Percentiles rank a stretch among this genome's conserved stretches.
Evolutionary conservation across 2,888 invertebrate species (phyloP).

Genomic region (Alloplasta piceator): DNA sequence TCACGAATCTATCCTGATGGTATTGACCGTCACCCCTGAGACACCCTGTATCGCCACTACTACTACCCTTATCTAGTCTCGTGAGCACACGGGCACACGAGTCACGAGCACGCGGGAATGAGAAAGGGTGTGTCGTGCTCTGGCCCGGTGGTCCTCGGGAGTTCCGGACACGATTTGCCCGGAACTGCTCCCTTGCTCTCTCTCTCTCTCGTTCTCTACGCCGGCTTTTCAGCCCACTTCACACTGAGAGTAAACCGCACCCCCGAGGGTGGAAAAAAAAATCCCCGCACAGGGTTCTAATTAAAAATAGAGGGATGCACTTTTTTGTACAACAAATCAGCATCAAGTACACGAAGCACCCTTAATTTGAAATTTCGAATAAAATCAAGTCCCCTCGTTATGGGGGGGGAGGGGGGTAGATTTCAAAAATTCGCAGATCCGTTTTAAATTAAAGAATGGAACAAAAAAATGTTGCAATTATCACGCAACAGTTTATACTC

Average conservation of each 20-base stretch:
- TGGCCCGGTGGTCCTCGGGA: constrained; percentile 21
- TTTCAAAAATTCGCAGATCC: neutral
- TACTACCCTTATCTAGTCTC: constrained; percentile 31
- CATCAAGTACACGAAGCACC: too few relatives aligned
- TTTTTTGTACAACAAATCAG: too few relatives aligned
- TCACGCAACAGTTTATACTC: too few relatives aligned
- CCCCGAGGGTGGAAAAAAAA: constrained; percentile 18
- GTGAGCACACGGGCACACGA: neutral
- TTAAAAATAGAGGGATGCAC: too few relatives aligned
- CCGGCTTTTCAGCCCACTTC: constrained; percentile 34
- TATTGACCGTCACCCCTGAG: too few relatives aligned
- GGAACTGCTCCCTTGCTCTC: constrained; percentile 42
- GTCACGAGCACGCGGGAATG: constrained; percentile 45
- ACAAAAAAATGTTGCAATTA: too few relatives aligned
- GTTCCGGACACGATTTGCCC: constrained; percentile 48
- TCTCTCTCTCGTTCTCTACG: constrained; percentile 26
- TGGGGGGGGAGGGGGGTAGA: too few relatives aligned
- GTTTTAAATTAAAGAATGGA: too few relatives aligned
- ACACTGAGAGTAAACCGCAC: constrained; percentile 37
- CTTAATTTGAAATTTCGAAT: too few relatives aligned
- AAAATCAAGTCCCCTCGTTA: too few relatives aligned
- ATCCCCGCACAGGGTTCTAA: neutral
- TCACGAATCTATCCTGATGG: too few relatives aligned
- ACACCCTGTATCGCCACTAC: constrained; percentile 24
- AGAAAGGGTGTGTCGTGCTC: constrained; percentile 64